Evolutionary conservation across 2,888 invertebrate species (phyloP), one percentile per base, ranked within the genome.

Genomic region (Halocaridina rubra): DNA sequence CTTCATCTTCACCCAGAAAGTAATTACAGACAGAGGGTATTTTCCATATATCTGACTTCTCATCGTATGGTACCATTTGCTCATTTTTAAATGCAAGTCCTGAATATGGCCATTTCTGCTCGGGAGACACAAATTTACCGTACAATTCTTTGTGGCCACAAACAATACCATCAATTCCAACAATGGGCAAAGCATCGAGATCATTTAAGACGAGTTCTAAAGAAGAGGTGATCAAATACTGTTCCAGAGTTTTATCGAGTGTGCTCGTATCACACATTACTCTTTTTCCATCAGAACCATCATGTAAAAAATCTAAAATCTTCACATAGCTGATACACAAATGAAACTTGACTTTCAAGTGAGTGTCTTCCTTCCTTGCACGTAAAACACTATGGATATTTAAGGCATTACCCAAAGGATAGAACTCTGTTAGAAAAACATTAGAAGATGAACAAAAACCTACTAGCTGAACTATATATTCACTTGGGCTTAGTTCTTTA

Each of bases 221-320:
- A 76, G 91, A 90, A 33, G 90, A 89, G 19, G 90, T 90, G 2
- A 92, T 77, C 29, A 92, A 89, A 81, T 90, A 90, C 89, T 92
- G 92, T 76, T 91, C 90, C 59, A 92, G 89, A 0, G 91, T 90
- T 89, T 92, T 92, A 5, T 89, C 84, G 7, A 92, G 89, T 80
- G 90, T 89, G 89, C 91, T 92, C 0, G 92, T 90, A 88, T 92
- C 92, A 89, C 92, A 92, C 91, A 92, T 91, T 2, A 92, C 91
- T 46, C 89, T 72, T 19, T 90, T 87, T 1, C 91, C 91, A 69
- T 88, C 81, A 13, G 90, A 90, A 81, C 90, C 89, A 32, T 89
- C 89, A 88, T 92, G 92, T 13, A 92, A 88, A 85, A 89, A 90
- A 32, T 89, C 84, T 3, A 92, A 84, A 64, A 92, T 90, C 57